These are phyloP conservation scores for Volucella inanis DNA, from an alignment of 2,888 invertebrate genomes.

Conservation along the genomic window DNA sequence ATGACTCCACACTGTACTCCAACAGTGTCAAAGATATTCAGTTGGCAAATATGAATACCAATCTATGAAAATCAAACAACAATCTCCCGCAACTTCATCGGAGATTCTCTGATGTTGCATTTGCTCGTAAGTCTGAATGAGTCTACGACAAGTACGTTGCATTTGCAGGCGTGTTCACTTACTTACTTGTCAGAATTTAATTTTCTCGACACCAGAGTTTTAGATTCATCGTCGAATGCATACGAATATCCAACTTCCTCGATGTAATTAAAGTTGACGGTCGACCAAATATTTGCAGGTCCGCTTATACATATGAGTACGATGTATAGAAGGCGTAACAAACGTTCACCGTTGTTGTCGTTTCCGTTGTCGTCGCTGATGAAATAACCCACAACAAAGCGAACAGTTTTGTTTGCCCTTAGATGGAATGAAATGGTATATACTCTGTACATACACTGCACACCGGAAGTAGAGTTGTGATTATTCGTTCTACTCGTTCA, in stretches of 20 bases:
- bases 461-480: not conserved
- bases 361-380: constrained; percentile 1
- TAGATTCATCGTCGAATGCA: not conserved
- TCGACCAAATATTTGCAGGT: constrained; percentile 53
- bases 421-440: constrained; percentile 5
- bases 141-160: not conserved
- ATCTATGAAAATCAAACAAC: constrained; percentile 27
- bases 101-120: not conserved
- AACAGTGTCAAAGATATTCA: too few species aligned
- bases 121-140: too few species aligned
- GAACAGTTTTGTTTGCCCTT: constrained; percentile 9
- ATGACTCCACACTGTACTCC: not conserved
- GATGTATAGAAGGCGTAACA: not conserved
- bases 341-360: not conserved
- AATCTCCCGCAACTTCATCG: constrained; percentile 13
- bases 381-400: constrained; percentile 17
- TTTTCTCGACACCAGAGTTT: too few species aligned
- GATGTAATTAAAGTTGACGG: constrained; percentile 56
- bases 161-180: constrained; percentile 6
- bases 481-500: not conserved
- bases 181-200: not conserved
- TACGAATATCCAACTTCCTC: not conserved
- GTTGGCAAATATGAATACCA: constrained; percentile 1
- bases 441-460: not conserved
- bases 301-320: constrained; percentile 1